Evolutionary conservation across 2,797 vertebrate genomes (phyloP), one percentile per base, ranked within the genome.

Genomic region (Parambassis ranga): DNA sequence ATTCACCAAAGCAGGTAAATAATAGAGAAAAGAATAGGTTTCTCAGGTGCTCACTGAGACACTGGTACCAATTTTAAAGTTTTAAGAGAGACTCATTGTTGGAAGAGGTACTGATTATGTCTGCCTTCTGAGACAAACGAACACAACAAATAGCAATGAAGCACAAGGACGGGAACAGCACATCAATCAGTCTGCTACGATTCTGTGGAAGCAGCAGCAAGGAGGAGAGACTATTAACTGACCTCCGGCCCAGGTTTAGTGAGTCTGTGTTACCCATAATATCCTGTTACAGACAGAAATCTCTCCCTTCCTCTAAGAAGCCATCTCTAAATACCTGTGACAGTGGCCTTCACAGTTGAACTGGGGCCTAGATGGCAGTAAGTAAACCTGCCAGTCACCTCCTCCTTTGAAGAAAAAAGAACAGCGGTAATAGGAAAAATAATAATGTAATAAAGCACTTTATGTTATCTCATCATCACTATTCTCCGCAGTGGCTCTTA

Each of bases 211-310:
- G 61, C 47, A 57, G 62, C 56, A 24, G 33, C 26, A 28, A 58
- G 43, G 42, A 72, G 10, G 58, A 71, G 53, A 65, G 69, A 62
- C 44, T 24, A 90, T 85, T 71, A 84, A 75, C 56, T 77, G 79
- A 82, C 71, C 77, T 65, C 57, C 30, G 44, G 43, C 55, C 47
- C 18, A 19, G 38, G 62, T 77, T 80, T 77, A 80, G 55, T 42
- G 52, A 65, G 30, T 59, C 62, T 77, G 60, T 70, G 63, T 79
- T 85, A 81, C 75, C 55, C 47, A 71, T 71, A 84, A 83, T 63
- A 82, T 81, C 65, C 69, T 62, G 56, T 84, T 79, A 80, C 48
- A 66, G 71, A 71, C 36, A 56, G 70, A 87, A 80, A 74, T 81
- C 65, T 30, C 48, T 20, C 19, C 38, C 6, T 18, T 15, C 7